phyloP scores from a whole-genome alignment of 2,113 vertebrate species.

The Sander lucioperca region DNA sequence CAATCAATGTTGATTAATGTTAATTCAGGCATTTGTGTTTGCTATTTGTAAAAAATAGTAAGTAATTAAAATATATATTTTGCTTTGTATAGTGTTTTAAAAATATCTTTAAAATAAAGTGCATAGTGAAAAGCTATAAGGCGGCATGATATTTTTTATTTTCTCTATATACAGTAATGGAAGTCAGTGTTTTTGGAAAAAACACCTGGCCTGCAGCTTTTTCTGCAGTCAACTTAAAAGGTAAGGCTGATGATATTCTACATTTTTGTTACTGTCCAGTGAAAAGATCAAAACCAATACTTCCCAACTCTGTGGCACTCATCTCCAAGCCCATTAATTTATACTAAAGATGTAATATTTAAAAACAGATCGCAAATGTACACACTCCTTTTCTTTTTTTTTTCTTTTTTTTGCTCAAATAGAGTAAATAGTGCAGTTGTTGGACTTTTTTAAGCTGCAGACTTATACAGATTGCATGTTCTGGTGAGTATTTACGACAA shows the following conservation, averaged over 20 bases:
- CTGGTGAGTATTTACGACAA: slow-evolving; percentile 1
- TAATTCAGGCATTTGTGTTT: neutral
- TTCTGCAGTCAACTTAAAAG: neutral
- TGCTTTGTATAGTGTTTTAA: slow-evolving; percentile 5
- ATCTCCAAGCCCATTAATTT: neutral
- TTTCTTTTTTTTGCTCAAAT: neutral
- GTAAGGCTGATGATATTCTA: neutral
- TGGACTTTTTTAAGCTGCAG: neutral
- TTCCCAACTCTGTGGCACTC: neutral
- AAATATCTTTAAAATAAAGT: neutral
- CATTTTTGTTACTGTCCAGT: neutral
- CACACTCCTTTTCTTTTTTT: neutral
- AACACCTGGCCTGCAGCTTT: neutral
- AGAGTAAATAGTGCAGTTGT: neutral
- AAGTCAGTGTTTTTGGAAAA: neutral
- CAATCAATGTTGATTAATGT: neutral
- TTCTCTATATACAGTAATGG: slow-evolving; percentile 10
- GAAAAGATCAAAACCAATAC: neutral
- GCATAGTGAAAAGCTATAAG: neutral
- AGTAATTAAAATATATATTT: neutral
- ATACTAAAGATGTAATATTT: neutral
- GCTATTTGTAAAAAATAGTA: neutral
- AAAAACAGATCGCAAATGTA: neutral
- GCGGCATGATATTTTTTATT: slow-evolving; percentile 10
- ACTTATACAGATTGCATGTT: neutral